phyloP scores from a whole-genome alignment of 2,113 vertebrate species.

The Numida meleagris region DNA sequence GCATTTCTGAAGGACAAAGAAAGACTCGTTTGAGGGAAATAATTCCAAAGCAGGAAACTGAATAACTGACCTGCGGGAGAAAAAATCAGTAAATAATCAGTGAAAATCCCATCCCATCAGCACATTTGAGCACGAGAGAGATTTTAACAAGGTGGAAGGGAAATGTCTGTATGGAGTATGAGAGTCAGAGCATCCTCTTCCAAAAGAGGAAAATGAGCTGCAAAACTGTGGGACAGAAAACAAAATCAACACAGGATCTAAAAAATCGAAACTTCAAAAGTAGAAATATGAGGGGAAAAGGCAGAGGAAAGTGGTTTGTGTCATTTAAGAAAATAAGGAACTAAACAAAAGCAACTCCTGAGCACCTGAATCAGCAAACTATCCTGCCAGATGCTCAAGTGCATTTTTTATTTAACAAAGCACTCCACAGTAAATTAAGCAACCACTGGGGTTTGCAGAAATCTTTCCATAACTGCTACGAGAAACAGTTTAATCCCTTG shows the following conservation, averaged over 20 bases:
- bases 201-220: background rate
- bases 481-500: background rate
- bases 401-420: slow-evolving; percentile 31
- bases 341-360: background rate
- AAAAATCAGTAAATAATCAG: background rate
- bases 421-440: slow-evolving; percentile 39
- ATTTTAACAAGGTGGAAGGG: background rate
- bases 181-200: background rate
- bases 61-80: background rate
- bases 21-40: background rate
- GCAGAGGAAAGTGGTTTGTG: background rate
- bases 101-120: background rate
- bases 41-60: background rate
- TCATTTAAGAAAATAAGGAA: background rate
- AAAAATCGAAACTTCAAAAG: background rate
- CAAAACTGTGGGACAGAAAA: background rate
- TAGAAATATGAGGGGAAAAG: background rate
- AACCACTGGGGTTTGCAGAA: background rate
- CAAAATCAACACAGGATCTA: background rate
- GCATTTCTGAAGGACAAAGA: background rate
- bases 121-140: background rate
- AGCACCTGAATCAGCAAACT: slow-evolving; percentile 18
- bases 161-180: background rate
- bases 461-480: background rate
- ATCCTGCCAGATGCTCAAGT: slow-evolving; percentile 23